Percentiles rank a stretch among this genome's conserved stretches.
Evolutionary conservation across 2,888 invertebrate genomes (phyloP).

Genomic region (Tenthredo livida): DNA sequence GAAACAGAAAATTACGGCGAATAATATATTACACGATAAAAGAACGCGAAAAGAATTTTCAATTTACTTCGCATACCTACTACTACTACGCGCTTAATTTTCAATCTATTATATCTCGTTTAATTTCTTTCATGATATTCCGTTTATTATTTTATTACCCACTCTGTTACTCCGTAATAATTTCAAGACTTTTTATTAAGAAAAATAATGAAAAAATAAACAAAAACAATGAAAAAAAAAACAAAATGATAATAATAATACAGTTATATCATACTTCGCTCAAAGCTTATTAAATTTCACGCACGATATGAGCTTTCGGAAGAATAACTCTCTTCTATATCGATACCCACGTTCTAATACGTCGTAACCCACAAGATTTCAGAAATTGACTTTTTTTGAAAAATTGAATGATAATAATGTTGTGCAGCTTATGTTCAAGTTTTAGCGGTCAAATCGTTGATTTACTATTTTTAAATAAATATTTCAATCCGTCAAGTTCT

Average conservation of each 20-base stretch:
- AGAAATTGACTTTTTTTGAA: too few relatives aligned
- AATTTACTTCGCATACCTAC: not conserved
- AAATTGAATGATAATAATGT: too few relatives aligned
- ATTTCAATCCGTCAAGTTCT: too few relatives aligned
- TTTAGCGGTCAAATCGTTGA: too few relatives aligned
- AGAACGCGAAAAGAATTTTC: constrained; percentile 15
- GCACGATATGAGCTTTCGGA: not conserved
- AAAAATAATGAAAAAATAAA: too few relatives aligned
- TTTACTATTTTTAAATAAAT: too few relatives aligned
- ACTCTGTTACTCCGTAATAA: not conserved
- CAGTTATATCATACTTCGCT: too few relatives aligned
- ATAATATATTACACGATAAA: not conserved
- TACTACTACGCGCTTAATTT: not conserved
- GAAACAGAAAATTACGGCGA: not conserved
- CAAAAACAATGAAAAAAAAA: too few relatives aligned
- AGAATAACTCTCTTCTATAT: not conserved
- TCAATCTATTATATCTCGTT: not conserved
- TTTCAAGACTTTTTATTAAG: not conserved
- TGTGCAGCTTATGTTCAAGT: too few relatives aligned
- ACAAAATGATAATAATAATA: too few relatives aligned
- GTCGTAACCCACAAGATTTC: too few relatives aligned
- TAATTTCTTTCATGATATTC: not conserved
- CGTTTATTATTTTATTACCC: not conserved
- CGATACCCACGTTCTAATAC: too few relatives aligned
- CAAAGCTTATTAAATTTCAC: not conserved